Evolutionary conservation across 2,888 invertebrate genomes (phyloP), one percentile per base, ranked within the genome.

Genomic region (Alcis repandata): DNA sequence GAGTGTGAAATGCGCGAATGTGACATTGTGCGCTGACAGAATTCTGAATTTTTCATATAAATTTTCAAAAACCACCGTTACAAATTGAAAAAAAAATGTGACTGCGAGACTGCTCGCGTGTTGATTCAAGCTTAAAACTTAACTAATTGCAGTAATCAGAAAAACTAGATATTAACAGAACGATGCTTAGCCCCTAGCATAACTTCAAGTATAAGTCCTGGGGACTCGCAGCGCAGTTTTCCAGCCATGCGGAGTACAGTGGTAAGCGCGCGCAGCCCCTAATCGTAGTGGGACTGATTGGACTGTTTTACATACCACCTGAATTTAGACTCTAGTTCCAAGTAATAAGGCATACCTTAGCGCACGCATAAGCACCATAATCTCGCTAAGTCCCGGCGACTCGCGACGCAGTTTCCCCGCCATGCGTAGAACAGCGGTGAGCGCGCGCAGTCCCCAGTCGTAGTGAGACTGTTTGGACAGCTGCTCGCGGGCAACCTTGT

Each of bases 401-500:
- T 95, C 96, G 60, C 98, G 93, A 78, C 97, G 97, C 82, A 98
- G 93, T 36, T 97, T 97, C 13, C 98, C 98, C 2, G 98, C 98
- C 97, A 98, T 98, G 33, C 98, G 95, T 17, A 98, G 91, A 2
- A 98, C 98, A 0, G 98, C 96, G 73, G 98, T 98, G n/a, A 98
- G 90, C 2, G 98, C 98, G 59, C 98, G 94, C 72, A 98, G 89
- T 0, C 98, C 98, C 95, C 98, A 98, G 87, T 98, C 98, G 87
- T 98, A 98, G 85, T 98, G 98, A 19, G 96, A 96, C 84, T 98
- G 98, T 82, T 98, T 98, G 0, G 98, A 98, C 52, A 98, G 91
- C 84, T 98, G 98, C 78, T 98, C 97, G 62, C 95, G 94, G 0
- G 98, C 97, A 67, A 98, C 93, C 78, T 96, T 96, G 87, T 98